Base-by-base conservation (phyloP, 2,113 vertebrate genomes). In the Pachypanchax playfairii region DNA sequence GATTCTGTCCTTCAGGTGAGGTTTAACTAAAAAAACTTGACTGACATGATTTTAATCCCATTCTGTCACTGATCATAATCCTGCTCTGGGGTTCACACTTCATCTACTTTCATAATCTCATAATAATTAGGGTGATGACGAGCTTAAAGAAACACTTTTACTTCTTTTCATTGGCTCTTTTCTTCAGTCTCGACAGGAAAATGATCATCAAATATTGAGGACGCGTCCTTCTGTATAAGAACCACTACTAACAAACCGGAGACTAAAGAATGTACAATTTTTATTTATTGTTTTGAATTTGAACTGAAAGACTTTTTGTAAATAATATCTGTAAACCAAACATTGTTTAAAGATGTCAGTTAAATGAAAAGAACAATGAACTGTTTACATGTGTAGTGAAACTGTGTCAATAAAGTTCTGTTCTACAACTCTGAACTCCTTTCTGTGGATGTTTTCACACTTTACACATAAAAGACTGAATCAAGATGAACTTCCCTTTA, bases 221-320 rank as follows among this genome's bases (percentile, higher is more conserved):
- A n/a, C n/a, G n/a, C n/a, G n/a, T n/a, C n/a, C 1, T 13, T 51
- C 2, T 29, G 9, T 18, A 61, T n/a, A 82, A 63, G 70, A 80
- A 85, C 77, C 79, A 82, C 82, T 85, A 83, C 68, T 50, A 70
- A 69, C 31, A 62, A 36, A 80, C 47, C 26, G 50, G 28, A 82
- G 74, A 88, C 83, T 63, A 83, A 86, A 84, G 85, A 91, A 89
- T 88, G 85, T 89, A 87, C 58, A 79, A 59, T 54, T 44, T 46
- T 15, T 83, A 86, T 87, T 89, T 90, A 86, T 89, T 85, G 87
- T 86, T 88, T 82, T 87, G 70, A 80, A 83, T 83, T 66, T 84
- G 72, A 83, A 71, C 54, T 51, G 55, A 79, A 62, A 54, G 57
- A 70, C 56, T 65, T 73, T 84, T 82, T 88, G 86, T 85, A 84